phyloP scores from a whole-genome alignment of 2,888 invertebrate genomes.

The Beris morrisii region DNA sequence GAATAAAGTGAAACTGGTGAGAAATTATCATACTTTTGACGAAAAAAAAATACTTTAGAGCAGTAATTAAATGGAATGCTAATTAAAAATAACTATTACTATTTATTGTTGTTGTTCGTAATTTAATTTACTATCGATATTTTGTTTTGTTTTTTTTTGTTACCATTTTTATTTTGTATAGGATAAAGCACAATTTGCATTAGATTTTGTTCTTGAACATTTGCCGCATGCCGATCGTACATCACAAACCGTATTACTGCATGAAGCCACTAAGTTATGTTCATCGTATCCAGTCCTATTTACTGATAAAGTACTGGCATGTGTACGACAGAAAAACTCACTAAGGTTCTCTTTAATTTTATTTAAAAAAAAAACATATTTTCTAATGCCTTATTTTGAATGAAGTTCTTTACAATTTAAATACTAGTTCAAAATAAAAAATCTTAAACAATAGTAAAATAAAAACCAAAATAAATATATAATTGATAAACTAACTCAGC shows the following conservation, averaged over 20 bases:
- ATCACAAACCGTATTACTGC: slow-evolving; percentile 72
- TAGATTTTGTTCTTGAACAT: slow-evolving; percentile 79
- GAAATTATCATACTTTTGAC: too few relatives aligned
- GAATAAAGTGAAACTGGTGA: too few relatives aligned
- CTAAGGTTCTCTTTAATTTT: slow-evolving; percentile 47
- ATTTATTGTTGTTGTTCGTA: background rate
- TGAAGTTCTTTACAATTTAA: background rate
- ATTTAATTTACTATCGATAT: background rate
- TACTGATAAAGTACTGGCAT: slow-evolving; percentile 75
- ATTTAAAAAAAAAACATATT: background rate
- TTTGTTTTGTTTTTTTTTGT: slow-evolving; percentile 20
- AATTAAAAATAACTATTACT: too few relatives aligned
- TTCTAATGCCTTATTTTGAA: slow-evolving; percentile 1
- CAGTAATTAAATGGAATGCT: too few relatives aligned
- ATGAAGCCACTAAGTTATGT: slow-evolving; percentile 79
- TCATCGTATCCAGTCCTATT: slow-evolving; percentile 79
- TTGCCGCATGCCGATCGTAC: slow-evolving; percentile 71
- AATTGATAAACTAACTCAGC: slow-evolving; percentile 41
- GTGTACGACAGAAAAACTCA: slow-evolving; percentile 68
- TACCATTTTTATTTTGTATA: slow-evolving; percentile 49
- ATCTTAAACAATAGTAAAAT: background rate
- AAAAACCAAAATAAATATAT: slow-evolving; percentile 25
- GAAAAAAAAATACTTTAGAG: too few relatives aligned
- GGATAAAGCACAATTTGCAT: slow-evolving; percentile 78
- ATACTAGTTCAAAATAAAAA: slow-evolving; percentile 5